Percentiles rank a stretch among this genome's conserved stretches.
These are phyloP conservation scores for Dexiosoma caninum DNA, from an alignment of 2,888 invertebrate genomes.

Conservation along the genomic window DNA sequence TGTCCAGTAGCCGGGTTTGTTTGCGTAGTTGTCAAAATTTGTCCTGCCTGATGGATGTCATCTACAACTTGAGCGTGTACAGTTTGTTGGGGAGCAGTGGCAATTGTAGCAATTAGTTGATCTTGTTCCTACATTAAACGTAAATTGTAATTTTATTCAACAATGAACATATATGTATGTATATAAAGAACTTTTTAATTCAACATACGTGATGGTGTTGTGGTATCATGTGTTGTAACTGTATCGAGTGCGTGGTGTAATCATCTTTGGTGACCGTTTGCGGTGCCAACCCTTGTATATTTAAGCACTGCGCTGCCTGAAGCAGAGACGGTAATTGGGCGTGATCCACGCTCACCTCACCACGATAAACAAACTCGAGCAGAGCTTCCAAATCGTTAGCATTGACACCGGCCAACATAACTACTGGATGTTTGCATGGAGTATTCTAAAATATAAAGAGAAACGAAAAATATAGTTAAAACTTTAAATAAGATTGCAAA, in stretches of 20 bases:
- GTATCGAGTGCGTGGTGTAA: constrained; percentile 77
- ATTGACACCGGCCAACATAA: constrained; percentile 82
- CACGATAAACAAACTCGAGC: constrained; percentile 82
- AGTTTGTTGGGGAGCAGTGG: constrained; percentile 77
- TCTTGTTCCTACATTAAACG: constrained; percentile 71
- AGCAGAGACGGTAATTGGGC: constrained; percentile 81
- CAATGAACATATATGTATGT: no score
- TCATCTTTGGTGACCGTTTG: constrained; percentile 78
- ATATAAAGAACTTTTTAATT: neutral
- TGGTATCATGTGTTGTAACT: constrained; percentile 77
- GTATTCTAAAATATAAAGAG: constrained; percentile 78
- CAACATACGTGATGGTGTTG: constrained; percentile 76
- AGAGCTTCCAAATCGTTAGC: constrained; percentile 82
- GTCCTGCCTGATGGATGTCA: constrained; percentile 76
- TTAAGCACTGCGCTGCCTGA: constrained; percentile 82
- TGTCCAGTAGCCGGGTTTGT: constrained; percentile 71
- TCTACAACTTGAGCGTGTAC: constrained; percentile 78
- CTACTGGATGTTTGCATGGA: constrained; percentile 82
- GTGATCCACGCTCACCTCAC: constrained; percentile 82
- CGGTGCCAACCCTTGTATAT: constrained; percentile 81
- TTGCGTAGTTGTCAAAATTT: constrained; percentile 74
- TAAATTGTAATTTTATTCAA: no score
- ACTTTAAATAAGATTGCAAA: no score
- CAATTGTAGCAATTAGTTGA: constrained; percentile 77
- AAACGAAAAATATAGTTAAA: neutral